phyloP scores from a whole-genome alignment of 2,797 vertebrate genomes.

The Anniella stebbinsi region DNA sequence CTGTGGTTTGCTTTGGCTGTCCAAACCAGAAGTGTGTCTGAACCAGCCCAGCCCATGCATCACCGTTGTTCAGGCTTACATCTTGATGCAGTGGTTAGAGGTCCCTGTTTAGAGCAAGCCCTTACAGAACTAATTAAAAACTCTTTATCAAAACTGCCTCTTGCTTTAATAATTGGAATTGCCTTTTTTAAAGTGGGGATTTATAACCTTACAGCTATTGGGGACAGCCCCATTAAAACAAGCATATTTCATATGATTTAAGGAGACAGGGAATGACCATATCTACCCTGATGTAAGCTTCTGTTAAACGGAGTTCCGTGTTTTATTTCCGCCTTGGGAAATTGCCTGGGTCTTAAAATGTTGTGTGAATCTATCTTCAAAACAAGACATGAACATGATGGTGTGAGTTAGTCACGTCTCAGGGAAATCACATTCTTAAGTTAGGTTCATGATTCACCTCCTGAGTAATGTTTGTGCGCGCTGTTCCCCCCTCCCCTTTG shows the following conservation, averaged over 20 bases:
- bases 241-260: constrained; percentile 54
- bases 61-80: not conserved
- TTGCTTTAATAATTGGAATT: constrained; percentile 45
- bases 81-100: not conserved
- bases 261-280: constrained; percentile 41
- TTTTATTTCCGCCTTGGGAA: not conserved
- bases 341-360: not conserved
- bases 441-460: constrained; percentile 51
- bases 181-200: constrained; percentile 35
- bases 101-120: constrained; percentile 4
- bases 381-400: constrained; percentile 41
- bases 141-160: not conserved
- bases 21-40: not conserved
- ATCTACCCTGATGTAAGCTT: constrained; percentile 22
- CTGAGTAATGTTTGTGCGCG: constrained; percentile 39
- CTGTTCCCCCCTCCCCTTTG: constrained; percentile 20
- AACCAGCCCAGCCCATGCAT: not conserved
- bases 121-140: constrained; percentile 55
- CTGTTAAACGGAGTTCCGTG: constrained; percentile 16
- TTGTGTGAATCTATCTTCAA: constrained; percentile 46
- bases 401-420: constrained; percentile 62
- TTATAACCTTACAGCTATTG: constrained; percentile 50
- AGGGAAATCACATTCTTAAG: constrained; percentile 49
- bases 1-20: not conserved
- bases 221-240: constrained; percentile 6